Percentiles rank a stretch among this genome's conserved stretches.
Evolutionary conservation across 2,888 invertebrate genomes (phyloP).

Genomic region (Imbricaverruca yamaguchii): DNA sequence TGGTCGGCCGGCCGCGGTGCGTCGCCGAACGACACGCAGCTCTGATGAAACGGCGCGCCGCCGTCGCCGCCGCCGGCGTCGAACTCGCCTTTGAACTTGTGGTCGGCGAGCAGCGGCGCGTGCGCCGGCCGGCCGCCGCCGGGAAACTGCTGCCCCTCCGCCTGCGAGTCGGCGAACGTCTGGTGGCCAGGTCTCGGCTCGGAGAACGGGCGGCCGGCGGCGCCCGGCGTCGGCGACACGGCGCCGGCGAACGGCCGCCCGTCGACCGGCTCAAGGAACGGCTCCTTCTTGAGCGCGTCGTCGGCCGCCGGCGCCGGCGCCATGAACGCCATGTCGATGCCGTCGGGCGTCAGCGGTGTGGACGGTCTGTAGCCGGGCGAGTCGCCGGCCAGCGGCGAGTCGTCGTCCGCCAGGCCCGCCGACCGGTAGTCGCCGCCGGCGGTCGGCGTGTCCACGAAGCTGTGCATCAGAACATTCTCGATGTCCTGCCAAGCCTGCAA

Average conservation of each 20-base stretch:
- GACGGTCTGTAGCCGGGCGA: not conserved
- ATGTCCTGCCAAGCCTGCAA: slow-evolving; percentile 13
- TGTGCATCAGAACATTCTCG: not conserved
- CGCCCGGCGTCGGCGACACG: too few species aligned
- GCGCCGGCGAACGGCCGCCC: too few species aligned
- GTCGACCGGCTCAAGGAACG: not conserved
- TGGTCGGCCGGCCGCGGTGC: not conserved
- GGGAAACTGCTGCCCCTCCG: slow-evolving; percentile 33
- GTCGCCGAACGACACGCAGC: not conserved
- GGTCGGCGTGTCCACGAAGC: not conserved
- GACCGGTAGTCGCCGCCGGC: not conserved
- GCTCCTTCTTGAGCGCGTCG: not conserved
- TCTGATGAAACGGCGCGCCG: not conserved
- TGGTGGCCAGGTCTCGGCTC: too few species aligned
- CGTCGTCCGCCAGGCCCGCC: not conserved
- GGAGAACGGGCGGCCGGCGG: too few species aligned
- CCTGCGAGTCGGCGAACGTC: not conserved
- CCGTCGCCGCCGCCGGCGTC: not conserved
- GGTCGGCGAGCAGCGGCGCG: slow-evolving; percentile 40
- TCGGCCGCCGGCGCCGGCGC: not conserved
- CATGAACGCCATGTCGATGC: not conserved
- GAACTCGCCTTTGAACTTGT: slow-evolving; percentile 41
- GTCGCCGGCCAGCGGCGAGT: not conserved
- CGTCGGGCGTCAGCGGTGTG: not conserved
- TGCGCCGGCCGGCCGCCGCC: slow-evolving; percentile 37